Evolutionary conservation across 2,113 vertebrate species (phyloP), one percentile per base, ranked within the genome.

Genomic region (Blennius ocellaris): DNA sequence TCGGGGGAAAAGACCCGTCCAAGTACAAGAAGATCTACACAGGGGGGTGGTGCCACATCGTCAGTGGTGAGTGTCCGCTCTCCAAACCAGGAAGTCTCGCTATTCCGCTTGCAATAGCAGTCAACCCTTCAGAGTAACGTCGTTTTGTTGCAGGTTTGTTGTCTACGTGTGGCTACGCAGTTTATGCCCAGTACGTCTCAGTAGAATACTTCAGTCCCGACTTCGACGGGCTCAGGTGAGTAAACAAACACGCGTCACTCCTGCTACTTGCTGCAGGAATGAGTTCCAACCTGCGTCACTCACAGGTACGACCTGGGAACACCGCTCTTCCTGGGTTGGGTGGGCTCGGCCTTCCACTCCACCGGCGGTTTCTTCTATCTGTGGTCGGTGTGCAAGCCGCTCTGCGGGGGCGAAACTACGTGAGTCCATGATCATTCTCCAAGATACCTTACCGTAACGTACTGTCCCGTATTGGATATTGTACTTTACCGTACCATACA

Each of bases 281-380:
- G 21, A 30, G 21, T 30, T 30, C 21, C 2, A 30, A 30, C 21
- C 21, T 50, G 59, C n/a, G 3, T 37, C 17, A 5, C 61, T 3
- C 5, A 48, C 73, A 95, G 94, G 57, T 94, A 68, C 63, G 87
- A 94, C 67, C 89, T 95, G 0, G 94, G 94, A n/a, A 93, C 91
- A 0, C 93, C 94, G 0, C 43, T 95, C 51, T 94, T 94, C 81
- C 89, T 95, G 0, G 94, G 93, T 39, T 95, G 92, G 94, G 89
- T 93, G 5, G 94, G 94, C 52, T 90, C 92, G 0, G 64, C 68
- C 21, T 87, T 94, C 48, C 89, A 93, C 11, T 53, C 76, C 6
- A 61, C 83, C 0, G 94, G 94, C 0, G 93, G 93, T 0, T 40
- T 76, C 36, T 93, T 94, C 71, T 91, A 94, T 45, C 41, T 94